Evolutionary conservation across 2,888 invertebrate genomes (phyloP), one percentile per base, ranked within the genome.

Genomic region (Merodon equestris): DNA sequence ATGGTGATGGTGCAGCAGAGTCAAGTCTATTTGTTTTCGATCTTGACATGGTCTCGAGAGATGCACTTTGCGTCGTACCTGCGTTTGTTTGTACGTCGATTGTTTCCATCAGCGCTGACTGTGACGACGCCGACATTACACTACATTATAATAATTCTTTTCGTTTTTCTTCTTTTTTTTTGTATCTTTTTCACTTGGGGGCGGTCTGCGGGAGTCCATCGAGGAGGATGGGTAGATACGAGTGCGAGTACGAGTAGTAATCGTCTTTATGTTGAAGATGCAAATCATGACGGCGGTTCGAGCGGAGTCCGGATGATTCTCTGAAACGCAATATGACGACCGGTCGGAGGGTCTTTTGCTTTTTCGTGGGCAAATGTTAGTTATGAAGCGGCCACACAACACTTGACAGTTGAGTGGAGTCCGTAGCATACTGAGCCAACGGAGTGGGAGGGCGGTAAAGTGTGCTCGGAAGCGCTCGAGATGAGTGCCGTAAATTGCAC

Each of bases 41-140:
- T 79, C 79, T 79, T 74, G 79, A 79, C 79, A 79, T 64, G 60
- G 79, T 79, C 79, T 74, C 79, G 79, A 79, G 74, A 79, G 79
- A 73, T 79, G 68, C 79, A 79, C 74, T 79, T 74, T 70, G 58
- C 79, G 63, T 70, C 68, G 73, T 27, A 27, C 27, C 57, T 47
- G 54, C 63, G 63, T 73, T 74, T 60, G 64, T 79, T 54, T 79
- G 68, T 70, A 40, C 40, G 40, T 40, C 27, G 27, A 56, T 70
- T 74, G 58, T 64, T 73, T 60, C 58, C 47, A 70, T 47, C 34
- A 34, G 56, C 5, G 12, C 13, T 50, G 64, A 51, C 50, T 70
- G 45, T 60, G 68, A 74, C 58, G 68, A 79, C 50, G 68, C 67
- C 79, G 74, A 60, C 64, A 61, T 13, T 17, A 27, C 18, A 34